These are phyloP conservation scores for Acanthurus tractus DNA, from an alignment of 2,797 vertebrate genomes.

Conservation along the genomic window DNA sequence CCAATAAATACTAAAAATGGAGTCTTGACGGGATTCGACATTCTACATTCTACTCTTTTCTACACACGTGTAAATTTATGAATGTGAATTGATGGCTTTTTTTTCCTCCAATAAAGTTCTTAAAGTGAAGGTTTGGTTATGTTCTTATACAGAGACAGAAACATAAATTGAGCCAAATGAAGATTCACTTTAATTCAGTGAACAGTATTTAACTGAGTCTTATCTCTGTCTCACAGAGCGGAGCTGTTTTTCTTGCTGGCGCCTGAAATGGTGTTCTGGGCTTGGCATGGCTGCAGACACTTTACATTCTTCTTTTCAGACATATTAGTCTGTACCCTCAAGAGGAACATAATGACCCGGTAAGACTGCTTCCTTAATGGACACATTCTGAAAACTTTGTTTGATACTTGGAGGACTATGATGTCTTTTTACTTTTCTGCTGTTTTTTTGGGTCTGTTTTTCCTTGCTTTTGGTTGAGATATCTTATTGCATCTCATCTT, in stretches of 20 bases:
- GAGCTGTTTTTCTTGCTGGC: conserved; percentile 30
- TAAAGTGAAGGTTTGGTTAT: neutral
- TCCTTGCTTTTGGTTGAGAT: neutral
- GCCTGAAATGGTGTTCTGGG: conserved; percentile 57
- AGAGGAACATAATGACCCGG: conserved; percentile 69
- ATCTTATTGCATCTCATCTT: neutral
- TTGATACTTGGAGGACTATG: neutral
- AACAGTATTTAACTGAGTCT: neutral
- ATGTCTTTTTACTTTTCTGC: neutral
- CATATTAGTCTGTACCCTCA: conserved; percentile 57
- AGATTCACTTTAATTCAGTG: neutral
- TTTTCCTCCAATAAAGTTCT: too few relatives aligned
- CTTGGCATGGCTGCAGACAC: conserved; percentile 68
- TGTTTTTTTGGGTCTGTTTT: neutral
- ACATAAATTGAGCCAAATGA: neutral
- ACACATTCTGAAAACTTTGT: neutral
- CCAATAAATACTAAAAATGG: too few relatives aligned
- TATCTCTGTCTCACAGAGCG: conserved; percentile 58
- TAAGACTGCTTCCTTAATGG: conserved; percentile 34
- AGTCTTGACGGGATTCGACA: too few relatives aligned
- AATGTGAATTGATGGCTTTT: too few relatives aligned
- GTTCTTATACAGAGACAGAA: neutral
- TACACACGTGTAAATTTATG: too few relatives aligned
- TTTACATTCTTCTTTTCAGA: conserved; percentile 58
- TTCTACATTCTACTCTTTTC: too few relatives aligned